phyloP scores from a whole-genome alignment of 2,797 vertebrate species.

The Anguilla megastoma region DNA sequence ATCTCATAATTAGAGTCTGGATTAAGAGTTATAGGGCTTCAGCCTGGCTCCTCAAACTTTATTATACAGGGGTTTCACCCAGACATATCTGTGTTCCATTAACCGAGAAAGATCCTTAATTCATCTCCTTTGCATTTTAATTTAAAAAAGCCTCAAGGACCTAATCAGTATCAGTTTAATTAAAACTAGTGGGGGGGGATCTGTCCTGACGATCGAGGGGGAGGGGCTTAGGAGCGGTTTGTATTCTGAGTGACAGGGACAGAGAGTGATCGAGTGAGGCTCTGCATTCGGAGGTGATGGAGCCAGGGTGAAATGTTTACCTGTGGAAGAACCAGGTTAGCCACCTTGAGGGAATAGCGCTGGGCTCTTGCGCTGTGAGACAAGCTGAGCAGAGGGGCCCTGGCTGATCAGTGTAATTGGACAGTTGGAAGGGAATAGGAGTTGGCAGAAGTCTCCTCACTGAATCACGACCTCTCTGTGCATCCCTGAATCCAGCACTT shows the following conservation, averaged over 20 bases:
- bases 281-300: background rate
- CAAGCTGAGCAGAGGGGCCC: no score
- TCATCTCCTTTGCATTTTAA: constrained; percentile 45
- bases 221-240: background rate
- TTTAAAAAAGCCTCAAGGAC: constrained; percentile 44
- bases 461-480: no score
- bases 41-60: background rate
- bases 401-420: background rate
- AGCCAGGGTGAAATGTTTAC: background rate
- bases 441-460: background rate
- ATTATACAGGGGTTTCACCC: constrained; percentile 8
- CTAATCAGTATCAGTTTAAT: constrained; percentile 50
- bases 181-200: constrained; percentile 33
- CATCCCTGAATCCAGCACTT: no score
- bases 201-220: background rate
- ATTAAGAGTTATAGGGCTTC: background rate
- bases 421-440: background rate
- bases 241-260: background rate
- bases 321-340: no score
- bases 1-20: background rate
- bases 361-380: no score
- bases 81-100: constrained; percentile 19
- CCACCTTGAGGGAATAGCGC: no score
- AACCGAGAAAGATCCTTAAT: constrained; percentile 30
- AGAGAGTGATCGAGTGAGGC: background rate